These are phyloP conservation scores for Anas platyrhynchos DNA, from an alignment of 2,113 vertebrate species.

Conservation along the genomic window DNA sequence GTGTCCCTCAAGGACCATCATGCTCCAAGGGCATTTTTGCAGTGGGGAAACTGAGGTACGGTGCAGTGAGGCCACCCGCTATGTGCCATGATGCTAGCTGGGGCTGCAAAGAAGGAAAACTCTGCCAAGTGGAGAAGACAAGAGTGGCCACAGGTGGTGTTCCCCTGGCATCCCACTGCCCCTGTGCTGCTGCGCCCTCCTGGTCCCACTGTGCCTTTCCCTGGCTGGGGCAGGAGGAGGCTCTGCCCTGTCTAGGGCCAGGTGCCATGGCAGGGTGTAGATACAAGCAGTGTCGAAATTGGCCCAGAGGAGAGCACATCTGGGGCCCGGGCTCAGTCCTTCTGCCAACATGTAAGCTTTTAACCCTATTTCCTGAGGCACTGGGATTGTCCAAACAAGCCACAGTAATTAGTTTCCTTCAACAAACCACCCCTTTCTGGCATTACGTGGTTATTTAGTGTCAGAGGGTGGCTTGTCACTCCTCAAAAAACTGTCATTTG, in stretches of 20 bases:
- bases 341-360: slow-evolving; percentile 46
- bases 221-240: background rate
- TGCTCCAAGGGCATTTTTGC: background rate
- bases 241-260: background rate
- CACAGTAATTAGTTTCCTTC: slow-evolving; percentile 40
- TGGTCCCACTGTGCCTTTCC: background rate
- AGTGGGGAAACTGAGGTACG: background rate
- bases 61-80: rapidly evolving
- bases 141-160: background rate
- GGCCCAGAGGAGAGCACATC: slow-evolving; percentile 28
- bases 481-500: background rate
- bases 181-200: background rate
- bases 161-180: rapidly evolving
- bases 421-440: background rate
- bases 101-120: background rate
- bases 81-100: rapidly evolving
- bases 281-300: background rate
- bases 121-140: background rate
- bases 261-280: background rate
- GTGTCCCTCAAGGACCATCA: background rate
- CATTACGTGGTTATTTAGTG: background rate
- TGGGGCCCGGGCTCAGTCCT: background rate
- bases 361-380: slow-evolving; percentile 27
- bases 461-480: background rate
- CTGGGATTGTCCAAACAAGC: slow-evolving; percentile 52